These are phyloP conservation scores for Sarcophaga variegata DNA, from an alignment of 2,888 invertebrate genomes.

Conservation along the genomic window DNA sequence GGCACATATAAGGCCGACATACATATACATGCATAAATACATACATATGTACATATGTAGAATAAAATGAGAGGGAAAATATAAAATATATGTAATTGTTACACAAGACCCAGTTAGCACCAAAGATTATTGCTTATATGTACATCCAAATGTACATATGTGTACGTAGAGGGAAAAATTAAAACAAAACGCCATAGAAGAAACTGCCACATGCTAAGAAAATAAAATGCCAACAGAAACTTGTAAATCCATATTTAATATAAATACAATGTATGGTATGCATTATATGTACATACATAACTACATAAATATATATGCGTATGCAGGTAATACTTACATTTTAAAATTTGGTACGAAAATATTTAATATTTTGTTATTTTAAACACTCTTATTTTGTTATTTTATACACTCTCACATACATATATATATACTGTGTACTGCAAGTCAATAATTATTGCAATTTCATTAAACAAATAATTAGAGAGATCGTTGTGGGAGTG, in stretches of 20 bases:
- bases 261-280: background rate
- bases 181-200: conserved; percentile 9
- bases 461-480: too few relatives aligned
- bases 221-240: background rate
- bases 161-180: background rate
- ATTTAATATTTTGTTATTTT: too few relatives aligned
- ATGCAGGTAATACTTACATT: too few relatives aligned
- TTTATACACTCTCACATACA: background rate
- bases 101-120: conserved; percentile 12
- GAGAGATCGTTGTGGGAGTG: too few relatives aligned
- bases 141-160: too few relatives aligned
- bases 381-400: too few relatives aligned
- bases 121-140: background rate
- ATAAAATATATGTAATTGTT: background rate
- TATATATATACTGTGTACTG: background rate
- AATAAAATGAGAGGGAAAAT: background rate
- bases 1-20: too few relatives aligned
- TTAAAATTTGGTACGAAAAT: too few relatives aligned
- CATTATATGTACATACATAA: background rate
- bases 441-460: background rate
- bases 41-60: background rate
- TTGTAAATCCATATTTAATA: conserved; percentile 3
- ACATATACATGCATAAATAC: too few relatives aligned
- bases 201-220: conserved; percentile 36
- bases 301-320: too few relatives aligned